These are phyloP conservation scores for Cyclargus thomasi DNA, from an alignment of 1,140 invertebrate species.

Conservation along the genomic window DNA sequence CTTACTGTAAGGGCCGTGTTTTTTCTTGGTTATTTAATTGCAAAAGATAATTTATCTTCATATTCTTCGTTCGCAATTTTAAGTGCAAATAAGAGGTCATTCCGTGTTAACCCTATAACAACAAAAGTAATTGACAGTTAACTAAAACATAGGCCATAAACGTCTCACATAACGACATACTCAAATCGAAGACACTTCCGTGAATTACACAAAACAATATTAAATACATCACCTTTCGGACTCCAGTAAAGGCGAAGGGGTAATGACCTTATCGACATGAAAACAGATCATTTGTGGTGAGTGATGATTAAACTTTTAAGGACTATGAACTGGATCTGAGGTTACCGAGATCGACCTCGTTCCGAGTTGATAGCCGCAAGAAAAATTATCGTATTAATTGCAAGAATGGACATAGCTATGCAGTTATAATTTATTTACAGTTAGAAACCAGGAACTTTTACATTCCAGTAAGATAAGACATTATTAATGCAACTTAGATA, in stretches of 20 bases:
- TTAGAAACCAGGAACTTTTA: not conserved
- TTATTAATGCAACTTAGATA: not conserved
- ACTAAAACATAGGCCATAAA: too few species aligned
- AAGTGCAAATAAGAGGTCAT: too few species aligned
- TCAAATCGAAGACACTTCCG: not conserved
- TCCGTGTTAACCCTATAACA: too few species aligned
- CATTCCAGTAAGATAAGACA: not conserved
- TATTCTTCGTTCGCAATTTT: too few species aligned
- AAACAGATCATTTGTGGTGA: not conserved
- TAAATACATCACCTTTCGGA: not conserved
- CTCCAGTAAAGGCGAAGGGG: not conserved
- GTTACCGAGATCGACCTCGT: not conserved
- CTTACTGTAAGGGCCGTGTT: too few species aligned
- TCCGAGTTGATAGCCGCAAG: not conserved
- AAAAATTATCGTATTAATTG: conserved; percentile 1
- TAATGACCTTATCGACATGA: not conserved
- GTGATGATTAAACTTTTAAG: not conserved
- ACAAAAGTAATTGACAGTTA: too few species aligned
- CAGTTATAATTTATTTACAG: not conserved
- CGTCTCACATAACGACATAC: too few species aligned
- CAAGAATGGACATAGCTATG: not conserved
- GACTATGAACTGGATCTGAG: not conserved
- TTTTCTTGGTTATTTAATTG: too few species aligned
- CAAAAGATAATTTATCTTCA: too few species aligned
- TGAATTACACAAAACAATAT: not conserved